Conservation (phyloP, 2,888 invertebrate species). For the Seira ritae region DNA sequence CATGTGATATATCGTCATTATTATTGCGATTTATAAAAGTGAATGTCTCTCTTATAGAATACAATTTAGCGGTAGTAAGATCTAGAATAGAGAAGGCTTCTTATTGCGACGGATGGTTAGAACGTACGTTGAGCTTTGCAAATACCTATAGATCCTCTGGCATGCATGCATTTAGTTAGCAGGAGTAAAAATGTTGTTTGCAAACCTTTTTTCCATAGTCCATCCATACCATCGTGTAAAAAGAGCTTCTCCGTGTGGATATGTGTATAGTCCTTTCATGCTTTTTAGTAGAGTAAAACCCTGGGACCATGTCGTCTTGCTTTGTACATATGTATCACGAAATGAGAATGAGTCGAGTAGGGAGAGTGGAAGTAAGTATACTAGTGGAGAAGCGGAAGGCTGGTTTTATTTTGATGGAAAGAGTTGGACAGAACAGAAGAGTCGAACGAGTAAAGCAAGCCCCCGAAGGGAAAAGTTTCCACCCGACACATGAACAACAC, state of each 20-base stretch:
- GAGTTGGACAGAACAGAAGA: slow-evolving; percentile 45
- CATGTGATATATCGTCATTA: slow-evolving; percentile 18
- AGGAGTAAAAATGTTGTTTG: too few species aligned
- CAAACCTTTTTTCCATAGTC: too few species aligned
- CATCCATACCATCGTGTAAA: neutral
- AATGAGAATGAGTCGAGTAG: neutral
- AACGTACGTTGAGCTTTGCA: too few species aligned
- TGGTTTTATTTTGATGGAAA: slow-evolving; percentile 51
- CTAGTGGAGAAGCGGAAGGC: slow-evolving; percentile 36
- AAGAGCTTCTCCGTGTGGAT: neutral
- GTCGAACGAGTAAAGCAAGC: slow-evolving; percentile 34
- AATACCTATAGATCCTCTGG: too few species aligned
- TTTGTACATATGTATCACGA: neutral
- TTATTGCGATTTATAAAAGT: slow-evolving; percentile 1
- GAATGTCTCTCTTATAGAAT: neutral
- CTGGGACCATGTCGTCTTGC: neutral
- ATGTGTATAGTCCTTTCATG: neutral
- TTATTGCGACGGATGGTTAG: too few species aligned
- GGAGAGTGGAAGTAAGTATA: slow-evolving; percentile 25
- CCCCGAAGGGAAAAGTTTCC: slow-evolving; percentile 62
- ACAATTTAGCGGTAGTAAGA: too few species aligned
- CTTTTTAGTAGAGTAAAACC: neutral
- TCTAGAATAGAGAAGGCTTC: too few species aligned
- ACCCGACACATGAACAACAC: slow-evolving; percentile 53
- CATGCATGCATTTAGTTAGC: too few species aligned